Conservation (phyloP, 64 coral and sea anemone genomes). For the Actinia equina region DNA sequence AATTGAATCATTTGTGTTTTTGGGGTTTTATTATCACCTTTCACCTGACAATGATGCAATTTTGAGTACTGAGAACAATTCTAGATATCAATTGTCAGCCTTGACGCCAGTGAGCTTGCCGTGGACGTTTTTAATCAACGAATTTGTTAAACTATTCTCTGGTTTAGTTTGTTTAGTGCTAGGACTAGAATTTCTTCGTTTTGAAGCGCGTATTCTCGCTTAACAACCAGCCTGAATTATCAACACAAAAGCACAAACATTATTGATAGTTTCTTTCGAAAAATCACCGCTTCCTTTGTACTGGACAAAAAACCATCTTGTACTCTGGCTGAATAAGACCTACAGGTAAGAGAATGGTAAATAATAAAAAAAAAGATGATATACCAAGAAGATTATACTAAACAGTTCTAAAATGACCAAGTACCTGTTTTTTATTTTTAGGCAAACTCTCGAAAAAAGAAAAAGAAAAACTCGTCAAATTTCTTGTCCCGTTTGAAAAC, state of each 20-base stretch:
- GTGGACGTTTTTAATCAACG: not conserved
- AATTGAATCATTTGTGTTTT: not conserved
- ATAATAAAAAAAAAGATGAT: not conserved
- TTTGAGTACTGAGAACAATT: not conserved
- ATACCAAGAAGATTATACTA: not conserved
- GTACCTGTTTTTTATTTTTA: not conserved
- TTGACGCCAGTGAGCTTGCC: not conserved
- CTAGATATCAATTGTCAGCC: not conserved
- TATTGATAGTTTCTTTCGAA: not conserved
- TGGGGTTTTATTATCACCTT: not conserved
- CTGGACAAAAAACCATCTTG: not conserved
- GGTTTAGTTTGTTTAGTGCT: not conserved
- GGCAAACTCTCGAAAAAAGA: not conserved
- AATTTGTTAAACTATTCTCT: slow-evolving; percentile 5
- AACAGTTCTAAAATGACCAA: not conserved
- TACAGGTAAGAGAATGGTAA: not conserved
- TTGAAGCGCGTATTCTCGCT: not conserved
- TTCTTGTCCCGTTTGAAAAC: too few relatives aligned
- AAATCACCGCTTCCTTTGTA: not conserved
- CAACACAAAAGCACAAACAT: not conserved
- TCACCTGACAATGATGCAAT: not conserved
- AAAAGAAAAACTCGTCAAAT: too few relatives aligned
- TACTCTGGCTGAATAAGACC: not conserved
- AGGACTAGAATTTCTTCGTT: not conserved
- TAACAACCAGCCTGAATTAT: not conserved